Percentiles rank a stretch among this genome's conserved stretches.
Conservation (phyloP, 2,113 vertebrate genomes). For the Poecile atricapillus region DNA sequence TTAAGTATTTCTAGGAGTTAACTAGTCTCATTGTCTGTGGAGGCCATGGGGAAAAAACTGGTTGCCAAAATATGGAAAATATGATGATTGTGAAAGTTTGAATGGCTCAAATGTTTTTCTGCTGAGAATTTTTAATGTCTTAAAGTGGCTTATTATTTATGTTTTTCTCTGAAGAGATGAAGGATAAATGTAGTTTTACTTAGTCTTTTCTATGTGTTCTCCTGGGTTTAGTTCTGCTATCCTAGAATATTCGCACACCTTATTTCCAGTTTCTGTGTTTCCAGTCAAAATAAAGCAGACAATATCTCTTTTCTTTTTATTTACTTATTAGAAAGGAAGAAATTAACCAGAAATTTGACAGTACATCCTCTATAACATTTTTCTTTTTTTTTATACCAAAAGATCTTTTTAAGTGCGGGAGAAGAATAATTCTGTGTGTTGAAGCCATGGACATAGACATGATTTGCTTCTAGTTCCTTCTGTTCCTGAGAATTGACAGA, state of each 20-base stretch:
- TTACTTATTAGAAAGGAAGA: not conserved
- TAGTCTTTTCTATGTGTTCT: not conserved
- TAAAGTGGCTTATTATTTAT: not conserved
- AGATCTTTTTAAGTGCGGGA: not conserved
- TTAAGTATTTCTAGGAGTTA: not conserved
- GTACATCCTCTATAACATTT: not conserved
- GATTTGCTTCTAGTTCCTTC: not conserved
- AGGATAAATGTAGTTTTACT: not conserved
- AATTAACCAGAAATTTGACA: not conserved
- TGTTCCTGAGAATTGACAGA: not conserved
- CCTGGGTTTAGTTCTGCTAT: not conserved
- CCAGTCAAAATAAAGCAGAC: not conserved
- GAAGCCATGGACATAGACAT: not conserved
- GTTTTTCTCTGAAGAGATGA: not conserved
- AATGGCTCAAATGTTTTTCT: not conserved
- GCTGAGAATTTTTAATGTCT: not conserved
- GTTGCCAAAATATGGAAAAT: not conserved
- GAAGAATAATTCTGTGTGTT: not conserved
- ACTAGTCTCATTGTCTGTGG: not conserved
- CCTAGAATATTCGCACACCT: not conserved
- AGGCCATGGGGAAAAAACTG: not conserved
- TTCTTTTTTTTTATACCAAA: not conserved
- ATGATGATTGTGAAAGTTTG: not conserved
- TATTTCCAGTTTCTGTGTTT: not conserved
- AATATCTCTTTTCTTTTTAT: not conserved